These are phyloP conservation scores for Laspeyria flexula DNA, from an alignment of 2,888 invertebrate genomes.

Conservation along the genomic window DNA sequence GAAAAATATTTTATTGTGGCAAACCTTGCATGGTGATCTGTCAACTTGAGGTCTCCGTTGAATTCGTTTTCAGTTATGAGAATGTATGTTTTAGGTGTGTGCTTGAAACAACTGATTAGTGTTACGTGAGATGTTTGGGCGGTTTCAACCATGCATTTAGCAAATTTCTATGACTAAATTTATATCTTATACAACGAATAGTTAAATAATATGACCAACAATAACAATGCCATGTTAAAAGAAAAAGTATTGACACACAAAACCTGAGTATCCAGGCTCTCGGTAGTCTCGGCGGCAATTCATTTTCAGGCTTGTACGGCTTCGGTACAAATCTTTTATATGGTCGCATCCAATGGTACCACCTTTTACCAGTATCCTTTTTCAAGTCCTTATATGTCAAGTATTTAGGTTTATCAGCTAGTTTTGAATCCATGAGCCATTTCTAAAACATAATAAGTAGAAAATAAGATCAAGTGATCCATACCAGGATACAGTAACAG, in stretches of 20 bases:
- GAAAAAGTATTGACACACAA: neutral
- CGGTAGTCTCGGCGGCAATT: constrained; percentile 65
- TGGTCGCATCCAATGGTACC: constrained; percentile 82
- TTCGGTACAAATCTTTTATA: constrained; percentile 64
- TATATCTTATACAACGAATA: no score
- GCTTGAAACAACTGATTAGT: no score
- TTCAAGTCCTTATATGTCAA: constrained; percentile 71
- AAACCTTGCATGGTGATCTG: no score
- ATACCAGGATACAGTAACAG: no score
- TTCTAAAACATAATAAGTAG: constrained; percentile 54
- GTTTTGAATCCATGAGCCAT: constrained; percentile 77
- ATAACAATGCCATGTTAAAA: neutral
- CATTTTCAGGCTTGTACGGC: constrained; percentile 61
- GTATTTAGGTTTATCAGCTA: constrained; percentile 64
- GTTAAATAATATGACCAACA: no score
- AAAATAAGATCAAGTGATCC: neutral
- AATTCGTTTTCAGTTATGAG: no score
- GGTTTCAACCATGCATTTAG: no score
- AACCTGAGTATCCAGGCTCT: constrained; percentile 73
- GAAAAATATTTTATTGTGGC: no score
- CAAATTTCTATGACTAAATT: no score
- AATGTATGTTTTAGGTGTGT: no score
- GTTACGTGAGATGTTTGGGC: no score
- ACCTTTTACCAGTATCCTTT: constrained; percentile 70
- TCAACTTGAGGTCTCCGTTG: no score